These are phyloP conservation scores for Corapipo altera DNA, from an alignment of 2,113 vertebrate genomes.

Conservation along the genomic window DNA sequence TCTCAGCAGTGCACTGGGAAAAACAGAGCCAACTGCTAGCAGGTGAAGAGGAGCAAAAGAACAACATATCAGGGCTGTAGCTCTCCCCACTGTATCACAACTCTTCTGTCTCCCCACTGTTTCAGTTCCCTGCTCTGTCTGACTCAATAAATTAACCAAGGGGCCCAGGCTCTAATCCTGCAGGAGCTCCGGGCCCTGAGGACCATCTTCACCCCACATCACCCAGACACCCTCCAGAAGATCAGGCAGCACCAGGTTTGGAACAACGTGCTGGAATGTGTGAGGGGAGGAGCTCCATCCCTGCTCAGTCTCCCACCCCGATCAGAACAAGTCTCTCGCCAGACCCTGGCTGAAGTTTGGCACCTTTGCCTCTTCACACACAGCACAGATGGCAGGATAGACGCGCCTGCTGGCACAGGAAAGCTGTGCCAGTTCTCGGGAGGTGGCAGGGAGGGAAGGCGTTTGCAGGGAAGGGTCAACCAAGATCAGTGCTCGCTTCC, in stretches of 20 bases:
- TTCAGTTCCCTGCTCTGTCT: not conserved
- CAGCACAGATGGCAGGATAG: constrained; percentile 57
- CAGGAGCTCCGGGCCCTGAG: not conserved
- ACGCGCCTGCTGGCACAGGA: not conserved
- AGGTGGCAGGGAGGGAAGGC: not conserved
- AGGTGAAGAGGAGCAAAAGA: not conserved
- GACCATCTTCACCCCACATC: rapidly evolving
- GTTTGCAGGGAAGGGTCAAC: constrained; percentile 5
- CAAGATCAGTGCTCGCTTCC: not conserved
- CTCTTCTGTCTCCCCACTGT: not conserved
- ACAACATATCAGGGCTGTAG: not conserved
- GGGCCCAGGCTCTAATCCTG: not conserved
- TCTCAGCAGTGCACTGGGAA: not conserved
- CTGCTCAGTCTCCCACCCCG: not conserved
- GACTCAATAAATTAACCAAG: not conserved
- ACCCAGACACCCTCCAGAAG: not conserved
- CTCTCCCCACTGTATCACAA: not conserved
- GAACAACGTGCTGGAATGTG: not conserved
- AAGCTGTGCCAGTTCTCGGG: constrained; percentile 14
- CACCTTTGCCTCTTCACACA: not conserved
- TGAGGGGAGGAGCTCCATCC: not conserved
- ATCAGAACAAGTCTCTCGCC: not conserved
- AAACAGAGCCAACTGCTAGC: not conserved
- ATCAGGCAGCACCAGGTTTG: not conserved
- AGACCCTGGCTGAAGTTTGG: constrained; percentile 49